Evolutionary conservation across 1,140 invertebrate species (phyloP), one percentile per base, ranked within the genome.

Genomic region (Drosophila jambulina): DNA sequence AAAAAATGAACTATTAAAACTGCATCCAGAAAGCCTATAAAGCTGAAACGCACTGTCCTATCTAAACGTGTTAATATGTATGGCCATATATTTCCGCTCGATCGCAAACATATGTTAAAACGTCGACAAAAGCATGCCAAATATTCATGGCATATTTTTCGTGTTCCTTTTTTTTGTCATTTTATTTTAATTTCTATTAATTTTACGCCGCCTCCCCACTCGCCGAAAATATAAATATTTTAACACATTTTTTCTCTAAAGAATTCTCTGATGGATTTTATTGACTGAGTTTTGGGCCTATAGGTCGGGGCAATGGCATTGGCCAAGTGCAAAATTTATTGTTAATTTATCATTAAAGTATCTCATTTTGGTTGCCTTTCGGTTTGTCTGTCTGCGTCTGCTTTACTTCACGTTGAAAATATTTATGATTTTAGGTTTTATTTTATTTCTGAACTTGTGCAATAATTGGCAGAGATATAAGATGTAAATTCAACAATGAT

Each of bases 261-360:
- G 57, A 62, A 70, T 78, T 58, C 12, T 42, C 42, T 72, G 78
- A 79, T 78, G 75, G 75, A 36, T 71, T 72, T 56, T 61, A 79
- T 78, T 63, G 76, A 78, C 42, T 70, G 42, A 63, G 45, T 51
- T 63, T 36, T 46, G 29, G 23, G 78, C 59, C 60, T 60, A 36
- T 32, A 25, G 67, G 40, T 71, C 57, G 43, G 36, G 65, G 53
- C 64, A 48, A 48, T 76, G 81, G 72, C 77, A 78, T 61, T 77
- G 82, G 63, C 56, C 75, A 86, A 82, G 63, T 80, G 68, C 71
- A 75, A 48, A 83, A 84, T 88, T 88, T 81, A 90, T 90, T 49
- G 69, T 48, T 27, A 60, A 87, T 77, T 77, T 72, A 76, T 80
- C 78, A 79, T 82, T 81, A 49, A 49, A 48, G 63, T 68, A 65